Conservation (phyloP, 2,888 invertebrate genomes). For the Lycaena phlaeas region DNA sequence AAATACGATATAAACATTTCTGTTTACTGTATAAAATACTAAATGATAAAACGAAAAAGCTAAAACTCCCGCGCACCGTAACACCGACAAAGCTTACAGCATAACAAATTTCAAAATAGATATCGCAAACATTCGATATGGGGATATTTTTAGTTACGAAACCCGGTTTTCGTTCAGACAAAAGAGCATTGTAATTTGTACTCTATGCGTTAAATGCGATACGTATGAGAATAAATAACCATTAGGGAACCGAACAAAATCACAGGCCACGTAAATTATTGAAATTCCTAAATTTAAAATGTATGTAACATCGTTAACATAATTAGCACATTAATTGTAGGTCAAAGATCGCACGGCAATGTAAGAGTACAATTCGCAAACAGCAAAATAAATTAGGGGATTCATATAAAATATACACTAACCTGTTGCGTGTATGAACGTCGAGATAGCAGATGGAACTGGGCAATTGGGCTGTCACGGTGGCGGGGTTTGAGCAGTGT, state of each 20-base stretch:
- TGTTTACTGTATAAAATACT: conserved; percentile 1
- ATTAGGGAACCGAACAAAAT: conserved; percentile 35
- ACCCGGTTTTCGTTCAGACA: conserved; percentile 63
- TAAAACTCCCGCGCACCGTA: conserved; percentile 1
- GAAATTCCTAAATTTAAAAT: conserved; percentile 24
- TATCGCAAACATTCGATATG: conserved; percentile 70
- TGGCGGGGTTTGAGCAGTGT: conserved; percentile 41
- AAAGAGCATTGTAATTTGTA: conserved; percentile 60
- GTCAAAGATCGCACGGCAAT: conserved; percentile 39
- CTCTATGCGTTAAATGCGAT: conserved; percentile 43
- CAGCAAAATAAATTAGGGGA: conserved; percentile 19
- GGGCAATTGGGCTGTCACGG: conserved; percentile 36
- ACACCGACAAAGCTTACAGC: conserved; percentile 28
- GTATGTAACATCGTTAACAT: conserved; percentile 15
- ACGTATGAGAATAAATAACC: conserved; percentile 54
- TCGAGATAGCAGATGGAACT: conserved; percentile 57
- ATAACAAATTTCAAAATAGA: conserved; percentile 59
- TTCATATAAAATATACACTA: conserved; percentile 34
- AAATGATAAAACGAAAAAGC: not conserved
- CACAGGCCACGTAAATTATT: conserved; percentile 23
- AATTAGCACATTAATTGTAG: conserved; percentile 17
- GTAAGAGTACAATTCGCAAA: conserved; percentile 37
- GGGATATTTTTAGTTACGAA: conserved; percentile 65
- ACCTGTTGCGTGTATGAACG: conserved; percentile 62
- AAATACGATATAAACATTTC: conserved; percentile 7